Percentiles rank a stretch among this genome's conserved stretches.
These are phyloP conservation scores for Poecile montanus DNA, from an alignment of 2,797 vertebrate genomes.

Conservation along the genomic window DNA sequence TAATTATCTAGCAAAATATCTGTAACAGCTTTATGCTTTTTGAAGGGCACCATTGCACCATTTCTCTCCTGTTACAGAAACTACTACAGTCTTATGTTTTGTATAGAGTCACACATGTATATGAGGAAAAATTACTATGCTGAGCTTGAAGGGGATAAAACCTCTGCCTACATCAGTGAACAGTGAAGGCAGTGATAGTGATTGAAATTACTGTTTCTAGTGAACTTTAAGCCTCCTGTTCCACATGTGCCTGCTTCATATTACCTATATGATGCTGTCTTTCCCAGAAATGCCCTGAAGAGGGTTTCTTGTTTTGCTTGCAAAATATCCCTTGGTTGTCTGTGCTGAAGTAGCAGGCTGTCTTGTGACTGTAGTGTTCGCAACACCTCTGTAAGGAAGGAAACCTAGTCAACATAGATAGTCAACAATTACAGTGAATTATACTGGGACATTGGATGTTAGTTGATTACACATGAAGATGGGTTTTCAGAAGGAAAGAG, in stretches of 20 bases:
- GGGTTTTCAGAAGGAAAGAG: background rate
- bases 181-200: background rate
- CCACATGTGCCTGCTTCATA: fast-evolving
- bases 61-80: background rate
- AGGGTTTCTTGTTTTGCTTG: background rate
- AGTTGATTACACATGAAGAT: background rate
- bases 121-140: background rate
- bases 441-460: background rate
- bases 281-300: background rate
- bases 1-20: background rate
- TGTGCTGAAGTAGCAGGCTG: background rate
- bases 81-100: background rate
- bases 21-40: background rate
- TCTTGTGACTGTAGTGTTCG: background rate
- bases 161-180: background rate
- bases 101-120: background rate
- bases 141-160: background rate
- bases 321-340: background rate
- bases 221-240: background rate
- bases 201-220: background rate
- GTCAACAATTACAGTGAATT: background rate
- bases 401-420: background rate
- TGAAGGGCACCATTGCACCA: background rate
- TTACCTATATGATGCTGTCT: background rate
- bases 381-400: background rate